Evolutionary conservation across 2,797 vertebrate species (phyloP), one percentile per base, ranked within the genome.

Genomic region (Pteronotus mesoamericanus): DNA sequence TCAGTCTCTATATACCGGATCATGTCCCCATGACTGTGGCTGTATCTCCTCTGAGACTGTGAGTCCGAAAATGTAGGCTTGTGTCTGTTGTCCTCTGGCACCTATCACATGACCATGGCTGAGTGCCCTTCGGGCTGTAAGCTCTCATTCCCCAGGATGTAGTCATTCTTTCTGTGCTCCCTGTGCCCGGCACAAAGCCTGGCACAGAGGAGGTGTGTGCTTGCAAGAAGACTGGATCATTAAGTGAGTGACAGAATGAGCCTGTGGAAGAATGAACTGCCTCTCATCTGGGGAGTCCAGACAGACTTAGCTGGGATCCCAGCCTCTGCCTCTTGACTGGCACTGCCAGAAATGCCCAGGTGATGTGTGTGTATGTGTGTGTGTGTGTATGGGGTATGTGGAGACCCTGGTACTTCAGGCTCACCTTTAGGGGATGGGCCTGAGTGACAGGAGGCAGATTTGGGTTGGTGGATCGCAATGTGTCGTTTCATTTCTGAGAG

Each of bases 81-180:
- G 15, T 22, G 2, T 34, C 64, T 42, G 18, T 26, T 48, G 57
- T 19, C 26, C 10, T 42, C 11, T 12, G 26, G 22, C 42, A 24
- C 44, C 21, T 11, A 4, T 29, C 5, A 0, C 6, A 11, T 48
- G 34, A 12, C 18, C 19, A 22, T 6, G 18, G 37, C 34, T 3
- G 14, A 18, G 21, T 34, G 19, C 26, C 21, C 39, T 2, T 1
- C 9, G 42, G 39, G 19, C 15, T 6, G 14, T 29, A 66, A 2
- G 1, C 42, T 44, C n/a, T 55, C 4, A 0, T 7, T 37, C 61
- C 51, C 10, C 8, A 8, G 64, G 22, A 51, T 0, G 29, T 44
- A 48, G 44, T 19, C 46, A 3, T n/a, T 59, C 26, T 24, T 44
- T 55, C 29, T 19, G 44, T 14, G 75, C 0, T n/a, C 42, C 53